Base-by-base conservation (phyloP, 2,113 vertebrate species). In the Thunnus maccoyii region DNA sequence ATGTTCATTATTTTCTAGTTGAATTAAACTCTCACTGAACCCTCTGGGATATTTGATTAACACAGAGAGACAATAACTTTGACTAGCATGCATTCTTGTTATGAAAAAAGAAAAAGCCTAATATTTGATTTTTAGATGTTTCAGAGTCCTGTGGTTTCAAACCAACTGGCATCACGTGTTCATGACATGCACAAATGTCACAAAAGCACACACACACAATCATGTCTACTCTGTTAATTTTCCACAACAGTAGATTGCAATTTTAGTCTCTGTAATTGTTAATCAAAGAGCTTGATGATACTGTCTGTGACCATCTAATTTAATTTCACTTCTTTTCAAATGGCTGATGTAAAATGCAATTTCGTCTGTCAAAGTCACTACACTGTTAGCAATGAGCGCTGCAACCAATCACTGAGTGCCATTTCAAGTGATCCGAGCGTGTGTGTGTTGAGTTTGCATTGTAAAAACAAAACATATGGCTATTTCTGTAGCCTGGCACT, bases 71-170 rank as follows among this genome's bases (percentile, higher is more conserved):
- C 25, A 41, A 25, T n/a, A 60, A 25, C 48, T 46, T 70, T 48
- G 8, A 46, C 32, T 15, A 10, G 14, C 5, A 18, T 18, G 46
- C 41, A 86, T 73, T 73, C n/a, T 57, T 57, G 7, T 14, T 27
- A 32, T 32, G 13, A 15, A 20, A 22, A 16, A 50, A 50, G 52
- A 68, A 25, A 41, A 41, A 9, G 8, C 36, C 22, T 9, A 50
- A 84, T 71, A 60, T 80, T 85, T 83, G 41, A 68, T 61, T 68
- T 67, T 22, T 16, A 12, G n/a, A 36, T 62, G 12, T 69, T 75
- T 65, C 41, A 65, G 67, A 76, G 25, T 75, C 58, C 25, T 46
- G 51, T 11, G 36, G 54, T 65, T 71, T 65, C 9, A 54, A 25
- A 48, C 12, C 12, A 32, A 2, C 22, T 36, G 9, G 0, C 5